These are phyloP conservation scores for Ambastaia sidthimunki DNA, from an alignment of 2,797 vertebrate genomes.

Conservation along the genomic window DNA sequence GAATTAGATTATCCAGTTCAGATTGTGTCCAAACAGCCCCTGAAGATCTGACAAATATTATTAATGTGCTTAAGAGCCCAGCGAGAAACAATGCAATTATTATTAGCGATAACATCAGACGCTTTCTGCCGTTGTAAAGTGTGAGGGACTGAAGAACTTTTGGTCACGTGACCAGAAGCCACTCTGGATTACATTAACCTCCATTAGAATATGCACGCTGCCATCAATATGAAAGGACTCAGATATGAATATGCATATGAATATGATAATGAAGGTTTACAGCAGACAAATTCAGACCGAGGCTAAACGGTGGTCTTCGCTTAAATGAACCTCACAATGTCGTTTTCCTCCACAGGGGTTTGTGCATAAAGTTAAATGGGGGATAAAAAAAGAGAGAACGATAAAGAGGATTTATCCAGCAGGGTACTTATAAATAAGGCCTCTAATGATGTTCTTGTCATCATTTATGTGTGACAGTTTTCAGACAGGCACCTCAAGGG, in stretches of 20 bases:
- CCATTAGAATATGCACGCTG: slow-evolving; percentile 40
- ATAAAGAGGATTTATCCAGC: slow-evolving; percentile 60
- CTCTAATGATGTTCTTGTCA: slow-evolving; percentile 57
- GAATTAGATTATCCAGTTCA: slow-evolving; percentile 32
- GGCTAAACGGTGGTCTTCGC: slow-evolving; percentile 1
- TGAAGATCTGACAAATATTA: slow-evolving; percentile 37
- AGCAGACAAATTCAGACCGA: slow-evolving; percentile 17
- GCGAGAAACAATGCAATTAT: slow-evolving; percentile 33
- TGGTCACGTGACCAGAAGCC: slow-evolving; percentile 48
- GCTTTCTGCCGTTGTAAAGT: slow-evolving; percentile 25
- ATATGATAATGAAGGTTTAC: slow-evolving; percentile 21
- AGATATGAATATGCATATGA: slow-evolving; percentile 43
- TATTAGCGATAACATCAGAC: slow-evolving; percentile 47
- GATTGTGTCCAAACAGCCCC: slow-evolving; percentile 25
- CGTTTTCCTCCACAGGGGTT: slow-evolving; percentile 25
- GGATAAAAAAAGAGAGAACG: slow-evolving; percentile 46
- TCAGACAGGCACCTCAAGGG: slow-evolving; percentile 47
- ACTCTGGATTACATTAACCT: slow-evolving; percentile 48
- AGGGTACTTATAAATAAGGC: slow-evolving; percentile 60
- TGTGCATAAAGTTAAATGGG: slow-evolving; percentile 59
- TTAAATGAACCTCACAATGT: slow-evolving; percentile 47
- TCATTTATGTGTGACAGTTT: slow-evolving; percentile 60
- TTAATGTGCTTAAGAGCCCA: slow-evolving; percentile 27
- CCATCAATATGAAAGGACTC: slow-evolving; percentile 40
- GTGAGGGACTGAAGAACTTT: slow-evolving; percentile 41